Base-by-base conservation (phyloP, 2,888 invertebrate species). In the Drosophila sordidula region DNA sequence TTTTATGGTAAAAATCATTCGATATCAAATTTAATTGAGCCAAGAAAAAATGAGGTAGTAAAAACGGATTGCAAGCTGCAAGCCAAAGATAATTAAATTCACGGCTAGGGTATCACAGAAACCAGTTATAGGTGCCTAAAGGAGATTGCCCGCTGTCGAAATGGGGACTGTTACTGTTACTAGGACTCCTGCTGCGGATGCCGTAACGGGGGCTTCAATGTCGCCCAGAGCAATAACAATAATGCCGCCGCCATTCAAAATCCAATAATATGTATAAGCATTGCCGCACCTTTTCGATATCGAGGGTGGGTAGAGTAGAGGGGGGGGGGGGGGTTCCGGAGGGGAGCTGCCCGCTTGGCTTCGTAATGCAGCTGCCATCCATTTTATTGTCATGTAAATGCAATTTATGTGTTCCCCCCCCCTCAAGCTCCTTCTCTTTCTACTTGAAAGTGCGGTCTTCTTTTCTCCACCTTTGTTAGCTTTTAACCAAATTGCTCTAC, bases 371-470 rank as follows among this genome's bases (percentile, higher is more conserved):
- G 51, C 71, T 65, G 58, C 76, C 62, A 62, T 59, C 56, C 63
- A 71, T 76, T 75, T 75, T 72, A 80, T 80, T 82, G 83, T 86
- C 86, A 78, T 83, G 78, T 82, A 82, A 78, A 86, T 83, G 83
- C 67, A 80, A 72, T 78, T 73, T 80, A 80, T 75, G 64, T 69
- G 56, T 41, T 49, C 29, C 42, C 59, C 55, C 59, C 55, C 57
- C 52, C 45, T 46, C 42, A 8, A 32, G 29, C 39, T 29, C 11
- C 9, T 3, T n/a, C 38, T n/a, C 29, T 22, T 14, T 52, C 38
- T n/a, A 16, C 18, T 11, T 12, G 4, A 34, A 12, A 34, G 34
- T 4, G 34, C 34, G 3, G 44, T 42, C 36, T 12, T 29, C 29
- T 38, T 38, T 41, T 58, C 29, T 11, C 68, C 29, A 29, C 34